These are phyloP conservation scores for Neofelis nebulosa DNA, from an alignment of 2,113 vertebrate species.

Conservation along the genomic window DNA sequence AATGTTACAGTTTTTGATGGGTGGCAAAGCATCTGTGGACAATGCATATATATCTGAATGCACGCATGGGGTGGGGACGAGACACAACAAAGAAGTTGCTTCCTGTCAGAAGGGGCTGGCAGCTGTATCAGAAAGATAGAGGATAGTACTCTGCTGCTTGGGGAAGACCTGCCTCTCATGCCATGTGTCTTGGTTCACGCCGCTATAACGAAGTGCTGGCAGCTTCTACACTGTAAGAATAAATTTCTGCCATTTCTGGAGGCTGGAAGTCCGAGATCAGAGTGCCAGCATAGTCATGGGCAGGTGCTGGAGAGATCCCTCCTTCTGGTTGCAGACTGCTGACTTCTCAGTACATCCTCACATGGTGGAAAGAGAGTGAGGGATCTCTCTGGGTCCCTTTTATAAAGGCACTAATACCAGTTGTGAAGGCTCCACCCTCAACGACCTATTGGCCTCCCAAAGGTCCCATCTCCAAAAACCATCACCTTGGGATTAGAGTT, in stretches of 20 bases:
- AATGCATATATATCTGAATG: not conserved
- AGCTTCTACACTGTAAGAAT: not conserved
- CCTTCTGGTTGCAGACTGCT: not conserved
- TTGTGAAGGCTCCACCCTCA: not conserved
- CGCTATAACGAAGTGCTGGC: not conserved
- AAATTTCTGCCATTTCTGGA: not conserved
- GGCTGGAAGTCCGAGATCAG: not conserved
- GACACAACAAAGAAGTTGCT: not conserved
- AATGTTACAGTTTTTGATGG: not conserved
- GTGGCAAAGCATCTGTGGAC: not conserved
- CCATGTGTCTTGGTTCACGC: not conserved
- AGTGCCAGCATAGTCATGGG: fast-evolving
- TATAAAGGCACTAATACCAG: not conserved
- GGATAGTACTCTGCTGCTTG: not conserved
- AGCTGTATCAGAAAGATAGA: not conserved
- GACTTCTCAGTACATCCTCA: not conserved
- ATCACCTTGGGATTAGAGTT: not conserved
- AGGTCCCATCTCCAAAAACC: not conserved
- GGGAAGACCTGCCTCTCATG: not conserved
- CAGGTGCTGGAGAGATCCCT: not conserved
- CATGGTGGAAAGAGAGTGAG: not conserved
- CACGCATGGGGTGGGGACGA: not conserved
- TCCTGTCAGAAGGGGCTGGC: not conserved
- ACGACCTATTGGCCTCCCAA: not conserved
- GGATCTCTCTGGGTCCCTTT: not conserved